Base-by-base conservation (phyloP, 2,113 vertebrate genomes). In the Cnemophilus loriae region DNA sequence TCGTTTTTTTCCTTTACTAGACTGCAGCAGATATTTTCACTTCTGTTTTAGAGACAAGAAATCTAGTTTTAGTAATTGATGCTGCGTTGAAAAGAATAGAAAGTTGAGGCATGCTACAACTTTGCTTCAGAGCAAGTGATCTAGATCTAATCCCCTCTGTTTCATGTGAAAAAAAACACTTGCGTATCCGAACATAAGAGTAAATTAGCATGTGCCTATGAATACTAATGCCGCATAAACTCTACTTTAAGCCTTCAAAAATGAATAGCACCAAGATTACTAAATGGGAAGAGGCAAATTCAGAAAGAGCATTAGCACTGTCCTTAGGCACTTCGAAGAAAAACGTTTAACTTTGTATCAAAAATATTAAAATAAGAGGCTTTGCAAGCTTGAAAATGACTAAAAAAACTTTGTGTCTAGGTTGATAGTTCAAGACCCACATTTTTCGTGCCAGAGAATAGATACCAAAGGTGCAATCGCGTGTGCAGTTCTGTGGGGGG, bases 151-250 rank as follows among this genome's bases (percentile, higher is more conserved):
- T 96, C 93, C 89, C 68, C 68, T 91, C 79, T 90, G 95, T 91
- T 96, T 90, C 87, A 60, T 86, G 63, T 96, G 92, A 86, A 89
- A 77, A 95, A 93, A 86, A 27, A 49, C 87, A 93, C 87, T 92
- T 75, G 70, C 1, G 1, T 86, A 90, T 37, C 85, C 0, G 60
- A 94, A 93, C 79, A 77, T 69, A 52, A 56, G 87, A 97, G 90
- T 95, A 95, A 96, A 96, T 95, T 92, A 96, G 87, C 90, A 94
- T 90, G 90, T 94, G 93, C 93, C 93, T 92, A 80, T 95, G 96
- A 97, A 94, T 96, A 93, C 90, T 95, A 94, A 95, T 93, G 92
- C 71, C 0, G 39, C 76, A 94, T 96, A 93, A 96, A 93, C 85
- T 80, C 78, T 42, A 4, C 95, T 92, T 91, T 96, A 94, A 96